Percentiles rank a stretch among this genome's conserved stretches.
phyloP scores from a whole-genome alignment of 2,888 invertebrate genomes.

The Sphaeridia pumilis region DNA sequence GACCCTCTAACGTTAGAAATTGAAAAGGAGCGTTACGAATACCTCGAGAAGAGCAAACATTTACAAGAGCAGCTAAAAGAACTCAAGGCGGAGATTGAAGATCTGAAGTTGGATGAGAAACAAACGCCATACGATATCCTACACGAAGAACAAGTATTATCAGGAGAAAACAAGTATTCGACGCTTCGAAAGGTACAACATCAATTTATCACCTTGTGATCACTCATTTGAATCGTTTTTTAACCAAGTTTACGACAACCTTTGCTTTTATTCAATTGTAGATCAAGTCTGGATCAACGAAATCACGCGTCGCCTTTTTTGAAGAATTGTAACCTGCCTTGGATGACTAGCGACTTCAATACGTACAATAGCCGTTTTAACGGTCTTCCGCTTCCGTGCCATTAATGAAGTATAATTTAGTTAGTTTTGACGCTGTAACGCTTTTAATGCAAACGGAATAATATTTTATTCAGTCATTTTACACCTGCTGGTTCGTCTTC shows the following conservation, averaged over 20 bases:
- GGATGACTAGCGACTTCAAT: too few relatives aligned
- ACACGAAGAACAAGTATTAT: conserved; percentile 76
- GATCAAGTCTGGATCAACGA: conserved; percentile 86
- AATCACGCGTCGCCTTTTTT: conserved; percentile 88
- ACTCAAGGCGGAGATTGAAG: conserved; percentile 85
- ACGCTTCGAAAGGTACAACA: conserved; percentile 68
- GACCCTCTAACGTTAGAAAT: conserved; percentile 84
- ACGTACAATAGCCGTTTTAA: too few relatives aligned
- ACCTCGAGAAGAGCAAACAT: conserved; percentile 87
- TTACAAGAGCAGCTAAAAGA: conserved; percentile 85
- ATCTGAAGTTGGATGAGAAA: conserved; percentile 82
- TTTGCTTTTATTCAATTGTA: conserved; percentile 40
- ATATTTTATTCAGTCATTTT: too few relatives aligned
- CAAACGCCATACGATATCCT: conserved; percentile 70
- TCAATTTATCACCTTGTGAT: not conserved
- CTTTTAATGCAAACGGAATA: too few relatives aligned
- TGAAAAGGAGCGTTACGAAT: conserved; percentile 89
- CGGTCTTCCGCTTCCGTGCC: too few relatives aligned
- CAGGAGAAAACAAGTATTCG: conserved; percentile 92
- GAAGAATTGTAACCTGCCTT: conserved; percentile 79
- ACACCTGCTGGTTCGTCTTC: too few relatives aligned
- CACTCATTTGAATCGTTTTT: not conserved
- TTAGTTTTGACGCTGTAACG: too few relatives aligned
- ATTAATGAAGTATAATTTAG: too few relatives aligned
- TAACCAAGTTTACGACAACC: too few relatives aligned